Conservation (phyloP, 1,140 invertebrate species). For the Leguminivora glycinivorella region DNA sequence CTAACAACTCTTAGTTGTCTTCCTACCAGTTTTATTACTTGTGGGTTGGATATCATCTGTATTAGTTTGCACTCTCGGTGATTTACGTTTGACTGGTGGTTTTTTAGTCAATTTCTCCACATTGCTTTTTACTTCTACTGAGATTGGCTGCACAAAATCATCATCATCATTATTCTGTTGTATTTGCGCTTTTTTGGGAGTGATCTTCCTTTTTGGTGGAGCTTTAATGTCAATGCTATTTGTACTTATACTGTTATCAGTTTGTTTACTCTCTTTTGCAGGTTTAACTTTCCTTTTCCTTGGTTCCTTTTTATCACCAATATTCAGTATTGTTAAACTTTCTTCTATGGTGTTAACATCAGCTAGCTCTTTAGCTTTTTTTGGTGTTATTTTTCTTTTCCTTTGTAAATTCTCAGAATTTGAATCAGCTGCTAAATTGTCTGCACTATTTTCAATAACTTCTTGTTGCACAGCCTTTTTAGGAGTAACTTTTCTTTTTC, state of each 20-base stretch:
- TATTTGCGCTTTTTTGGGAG: constrained; percentile 7
- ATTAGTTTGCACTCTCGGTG: constrained; percentile 14
- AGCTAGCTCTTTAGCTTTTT: constrained; percentile 5
- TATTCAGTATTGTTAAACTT: background rate
- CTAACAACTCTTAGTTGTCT: constrained; percentile 7
- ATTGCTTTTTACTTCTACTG: background rate
- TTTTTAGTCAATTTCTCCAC: background rate
- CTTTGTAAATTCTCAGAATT: constrained; percentile 6
- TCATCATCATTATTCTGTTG: constrained; percentile 13
- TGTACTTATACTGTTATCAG: constrained; percentile 19
- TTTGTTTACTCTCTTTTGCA: constrained; percentile 1
- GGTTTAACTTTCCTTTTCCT: constrained; percentile 28
- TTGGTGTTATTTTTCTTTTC: constrained; percentile 32
- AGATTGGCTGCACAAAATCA: constrained; percentile 9
- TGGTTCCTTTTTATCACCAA: constrained; percentile 6
- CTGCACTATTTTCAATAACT: background rate
- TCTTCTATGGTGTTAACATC: constrained; percentile 13
- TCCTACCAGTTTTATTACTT: background rate
- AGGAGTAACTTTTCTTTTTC: constrained; percentile 12
- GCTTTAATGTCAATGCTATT: constrained; percentile 27
- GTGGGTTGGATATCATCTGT: background rate
- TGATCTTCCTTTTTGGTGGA: constrained; percentile 25
- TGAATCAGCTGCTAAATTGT: background rate
- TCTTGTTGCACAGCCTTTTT: background rate
- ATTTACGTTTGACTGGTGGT: background rate